Evolutionary conservation across 2,888 invertebrate genomes (phyloP).

Genomic region (Coelopa pilipes): DNA sequence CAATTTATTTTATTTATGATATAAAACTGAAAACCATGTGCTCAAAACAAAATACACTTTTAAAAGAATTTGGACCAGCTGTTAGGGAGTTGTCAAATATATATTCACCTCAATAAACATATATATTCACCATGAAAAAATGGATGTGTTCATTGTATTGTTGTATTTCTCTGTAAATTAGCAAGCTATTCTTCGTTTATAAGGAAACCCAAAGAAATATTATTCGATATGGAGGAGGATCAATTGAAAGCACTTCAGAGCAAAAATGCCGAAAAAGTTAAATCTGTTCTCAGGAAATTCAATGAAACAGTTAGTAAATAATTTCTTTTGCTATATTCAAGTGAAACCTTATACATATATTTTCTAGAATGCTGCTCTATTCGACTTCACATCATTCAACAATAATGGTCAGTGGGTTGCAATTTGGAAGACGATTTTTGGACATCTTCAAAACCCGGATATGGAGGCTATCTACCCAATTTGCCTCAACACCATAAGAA

Average conservation of each 20-base stretch:
- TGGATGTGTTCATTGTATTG: too few relatives aligned
- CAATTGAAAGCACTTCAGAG: conserved; percentile 57
- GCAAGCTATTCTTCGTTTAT: too few relatives aligned
- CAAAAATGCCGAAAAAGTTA: conserved; percentile 54
- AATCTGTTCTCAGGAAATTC: conserved; percentile 56
- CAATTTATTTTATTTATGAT: not conserved
- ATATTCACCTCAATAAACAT: too few relatives aligned
- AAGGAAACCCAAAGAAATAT: too few relatives aligned
- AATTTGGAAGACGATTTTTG: conserved; percentile 63
- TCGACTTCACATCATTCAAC: conserved; percentile 61
- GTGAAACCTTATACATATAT: not conserved
- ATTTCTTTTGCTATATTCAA: not conserved
- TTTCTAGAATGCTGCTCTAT: conserved; percentile 59
- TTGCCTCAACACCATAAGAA: conserved; percentile 63
- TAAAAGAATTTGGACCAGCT: too few relatives aligned
- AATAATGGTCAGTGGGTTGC: conserved; percentile 62
- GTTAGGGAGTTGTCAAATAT: too few relatives aligned
- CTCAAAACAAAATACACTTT: not conserved
- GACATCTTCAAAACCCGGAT: conserved; percentile 57
- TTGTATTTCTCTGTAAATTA: too few relatives aligned
- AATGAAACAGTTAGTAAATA: conserved; percentile 59
- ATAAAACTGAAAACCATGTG: conserved; percentile 21
- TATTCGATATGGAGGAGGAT: conserved; percentile 56
- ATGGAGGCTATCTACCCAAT: conserved; percentile 52
- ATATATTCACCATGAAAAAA: too few relatives aligned